Conservation (phyloP, 2,113 vertebrate genomes). For the Embiotoca jacksoni region DNA sequence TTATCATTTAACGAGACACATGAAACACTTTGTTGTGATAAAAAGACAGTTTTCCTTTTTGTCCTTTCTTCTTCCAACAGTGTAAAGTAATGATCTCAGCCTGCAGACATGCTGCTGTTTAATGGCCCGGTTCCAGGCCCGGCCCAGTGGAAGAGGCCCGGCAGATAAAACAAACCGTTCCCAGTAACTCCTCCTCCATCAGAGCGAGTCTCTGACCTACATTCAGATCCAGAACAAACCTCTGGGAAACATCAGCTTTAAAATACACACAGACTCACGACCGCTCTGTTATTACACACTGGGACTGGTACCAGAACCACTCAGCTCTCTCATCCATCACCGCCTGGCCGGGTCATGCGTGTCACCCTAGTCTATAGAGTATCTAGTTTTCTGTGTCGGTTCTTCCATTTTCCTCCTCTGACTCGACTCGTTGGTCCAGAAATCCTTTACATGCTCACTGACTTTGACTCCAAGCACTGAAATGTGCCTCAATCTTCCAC, state of each 20-base stretch:
- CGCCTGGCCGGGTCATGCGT: not conserved
- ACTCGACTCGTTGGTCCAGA: slow-evolving; percentile 47
- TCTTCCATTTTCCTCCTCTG: slow-evolving; percentile 37
- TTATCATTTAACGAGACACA: too few relatives aligned
- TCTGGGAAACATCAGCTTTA: slow-evolving; percentile 41
- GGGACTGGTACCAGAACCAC: slow-evolving; percentile 3
- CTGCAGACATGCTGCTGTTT: not conserved
- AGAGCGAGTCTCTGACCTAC: slow-evolving; percentile 65
- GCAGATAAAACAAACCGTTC: slow-evolving; percentile 45
- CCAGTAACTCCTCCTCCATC: slow-evolving; percentile 34
- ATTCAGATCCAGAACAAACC: slow-evolving; percentile 57
- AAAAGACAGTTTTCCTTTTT: not conserved
- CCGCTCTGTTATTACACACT: not conserved
- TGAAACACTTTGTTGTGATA: not conserved
- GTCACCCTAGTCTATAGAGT: slow-evolving; percentile 11
- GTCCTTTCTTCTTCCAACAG: not conserved
- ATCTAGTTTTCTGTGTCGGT: slow-evolving; percentile 21
- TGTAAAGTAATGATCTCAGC: not conserved
- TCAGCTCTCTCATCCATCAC: slow-evolving; percentile 20
- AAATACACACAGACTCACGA: slow-evolving; percentile 52
- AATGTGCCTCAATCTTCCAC: not conserved
- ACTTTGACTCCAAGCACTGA: not conserved
- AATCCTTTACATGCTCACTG: not conserved
- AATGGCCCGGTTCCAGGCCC: slow-evolving; percentile 5
- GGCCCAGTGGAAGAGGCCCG: slow-evolving; percentile 47